Evolutionary conservation across 2,888 invertebrate genomes (phyloP), one percentile per base, ranked within the genome.

Genomic region (Gymnosoma rotundatum): DNA sequence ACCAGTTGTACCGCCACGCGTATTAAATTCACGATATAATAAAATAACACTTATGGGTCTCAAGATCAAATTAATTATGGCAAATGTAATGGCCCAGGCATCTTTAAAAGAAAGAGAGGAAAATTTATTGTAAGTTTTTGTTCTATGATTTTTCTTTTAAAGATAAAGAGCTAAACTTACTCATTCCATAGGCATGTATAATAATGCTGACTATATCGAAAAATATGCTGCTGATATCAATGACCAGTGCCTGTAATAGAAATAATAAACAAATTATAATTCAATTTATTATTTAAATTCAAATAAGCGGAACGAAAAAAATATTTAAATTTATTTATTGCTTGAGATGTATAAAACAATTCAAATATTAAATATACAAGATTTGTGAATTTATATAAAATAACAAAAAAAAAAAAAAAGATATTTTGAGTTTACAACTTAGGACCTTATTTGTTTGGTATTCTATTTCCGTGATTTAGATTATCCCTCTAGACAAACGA

Each of bases 191-290:
- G 87, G 89, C 90, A 88, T 88, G 88, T 82, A 90, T 73, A 86
- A 91, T 89, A 83, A 92, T 90, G 89, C 88, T 88, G 87, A 92
- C 87, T 88, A 92, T 87, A 88, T 92, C 92, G 87, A 92, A 89
- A 88, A 92, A 89, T 87, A 92, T 91, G 89, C 92, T 91, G 85
- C 89, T 90, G 87, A 88, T 90, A 86, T 92, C 88, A 86, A 92
- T 92, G 84, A 92, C 89, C 87, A 92, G 89, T 86, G 92, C 92
- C 92, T 92, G 90, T 52, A 90, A 90, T 86, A 79, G 83, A 85
- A 82, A 74, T 64, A 20, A 60, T 18, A 38, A 7, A 38, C 48
- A 20, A 48, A 66, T 5, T 48, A 54, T 3, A 72, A 58, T 58
- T 12, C 32, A 73, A 38, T 42, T 20, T 14, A 38, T 70, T 70